Evolutionary conservation across 2,888 invertebrate species (phyloP).

Genomic region (Drosophila nr. perissopoda): DNA sequence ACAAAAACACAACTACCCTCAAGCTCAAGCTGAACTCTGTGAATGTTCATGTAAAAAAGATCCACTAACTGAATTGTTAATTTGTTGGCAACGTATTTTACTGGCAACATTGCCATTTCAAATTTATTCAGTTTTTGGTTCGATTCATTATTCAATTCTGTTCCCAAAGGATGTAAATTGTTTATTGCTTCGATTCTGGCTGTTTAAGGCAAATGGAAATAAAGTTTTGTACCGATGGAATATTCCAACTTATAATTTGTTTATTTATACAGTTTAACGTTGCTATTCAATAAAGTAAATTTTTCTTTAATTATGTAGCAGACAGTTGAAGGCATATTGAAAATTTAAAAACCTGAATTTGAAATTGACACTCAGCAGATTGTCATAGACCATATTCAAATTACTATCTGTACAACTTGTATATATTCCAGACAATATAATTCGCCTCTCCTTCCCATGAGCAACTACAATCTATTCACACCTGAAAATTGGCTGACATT

Average conservation of each 20-base stretch:
- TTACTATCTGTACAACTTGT: neutral
- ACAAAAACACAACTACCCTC: slow-evolving; percentile 27
- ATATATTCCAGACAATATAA: too few species aligned
- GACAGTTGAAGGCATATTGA: neutral
- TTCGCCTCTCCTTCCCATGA: neutral
- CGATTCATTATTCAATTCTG: neutral
- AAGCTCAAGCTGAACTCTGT: slow-evolving; percentile 1
- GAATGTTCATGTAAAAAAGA: slow-evolving; percentile 1
- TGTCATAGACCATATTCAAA: neutral
- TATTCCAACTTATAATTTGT: neutral
- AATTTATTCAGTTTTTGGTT: neutral
- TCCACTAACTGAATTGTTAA: slow-evolving; percentile 42
- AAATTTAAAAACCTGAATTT: neutral
- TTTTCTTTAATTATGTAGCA: neutral
- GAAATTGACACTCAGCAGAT: neutral
- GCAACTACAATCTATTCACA: neutral
- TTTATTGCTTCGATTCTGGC: neutral
- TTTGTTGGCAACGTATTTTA: slow-evolving; percentile 30
- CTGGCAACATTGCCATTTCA: slow-evolving; percentile 12
- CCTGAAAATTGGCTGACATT: slow-evolving; percentile 46
- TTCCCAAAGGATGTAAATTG: neutral
- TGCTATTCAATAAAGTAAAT: neutral
- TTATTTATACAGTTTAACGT: neutral
- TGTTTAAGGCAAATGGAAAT: neutral
- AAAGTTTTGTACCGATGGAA: neutral